Evolutionary conservation across 2,113 vertebrate species (phyloP).

Genomic region (Prinia subflava): DNA sequence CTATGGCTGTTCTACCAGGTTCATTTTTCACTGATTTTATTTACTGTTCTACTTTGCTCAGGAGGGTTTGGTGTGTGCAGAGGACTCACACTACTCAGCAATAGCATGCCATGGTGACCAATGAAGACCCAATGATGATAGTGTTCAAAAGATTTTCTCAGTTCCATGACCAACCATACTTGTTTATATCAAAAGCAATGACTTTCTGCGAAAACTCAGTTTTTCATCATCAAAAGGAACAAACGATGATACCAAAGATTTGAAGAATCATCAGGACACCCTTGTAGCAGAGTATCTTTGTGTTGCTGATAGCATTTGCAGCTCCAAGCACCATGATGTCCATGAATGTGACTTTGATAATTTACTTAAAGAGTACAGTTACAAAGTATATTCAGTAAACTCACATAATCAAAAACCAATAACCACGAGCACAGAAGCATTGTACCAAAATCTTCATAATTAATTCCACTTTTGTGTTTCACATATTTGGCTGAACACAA

Average conservation of each 20-base stretch:
- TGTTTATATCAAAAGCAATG: not conserved
- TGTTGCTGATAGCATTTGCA: not conserved
- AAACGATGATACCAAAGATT: not conserved
- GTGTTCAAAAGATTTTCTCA: not conserved
- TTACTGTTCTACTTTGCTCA: not conserved
- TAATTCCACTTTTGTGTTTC: not conserved
- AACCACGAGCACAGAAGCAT: not conserved
- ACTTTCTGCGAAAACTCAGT: not conserved
- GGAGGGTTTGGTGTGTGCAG: not conserved
- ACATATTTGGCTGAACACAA: not conserved
- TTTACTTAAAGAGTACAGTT: not conserved
- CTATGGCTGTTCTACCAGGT: not conserved
- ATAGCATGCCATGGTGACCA: not conserved
- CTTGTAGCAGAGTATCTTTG: not conserved
- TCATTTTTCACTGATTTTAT: not conserved
- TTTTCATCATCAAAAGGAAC: not conserved
- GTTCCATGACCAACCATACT: not conserved
- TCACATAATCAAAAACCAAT: not conserved
- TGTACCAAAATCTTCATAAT: not conserved
- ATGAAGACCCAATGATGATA: not conserved
- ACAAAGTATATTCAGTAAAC: not conserved
- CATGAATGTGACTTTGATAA: not conserved
- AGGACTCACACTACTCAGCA: not conserved
- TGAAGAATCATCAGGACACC: not conserved
- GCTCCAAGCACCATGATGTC: accelerated